Conservation (phyloP, 1,140 invertebrate species). For the Thaumatotibia leucotreta region DNA sequence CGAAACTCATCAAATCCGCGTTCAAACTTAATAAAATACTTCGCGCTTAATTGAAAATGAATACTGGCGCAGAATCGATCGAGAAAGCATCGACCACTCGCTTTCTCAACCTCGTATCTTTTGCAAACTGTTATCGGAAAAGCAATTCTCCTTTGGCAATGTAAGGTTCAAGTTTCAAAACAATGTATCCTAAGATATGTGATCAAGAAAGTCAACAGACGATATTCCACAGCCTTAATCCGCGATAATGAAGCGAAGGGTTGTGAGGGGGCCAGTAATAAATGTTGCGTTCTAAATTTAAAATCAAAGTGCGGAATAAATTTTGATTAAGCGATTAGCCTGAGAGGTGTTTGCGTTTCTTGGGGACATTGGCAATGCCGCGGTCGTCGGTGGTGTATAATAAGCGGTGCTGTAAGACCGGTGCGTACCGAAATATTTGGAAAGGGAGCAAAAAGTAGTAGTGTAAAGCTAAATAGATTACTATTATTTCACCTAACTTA, state of each 20-base stretch:
- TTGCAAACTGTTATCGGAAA: conserved; percentile 24
- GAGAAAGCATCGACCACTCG: conserved; percentile 22
- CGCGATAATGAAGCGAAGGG: conserved; percentile 74
- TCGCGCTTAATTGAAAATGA: conserved; percentile 76
- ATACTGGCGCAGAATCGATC: conserved; percentile 69
- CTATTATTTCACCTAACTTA: not conserved
- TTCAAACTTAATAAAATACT: conserved; percentile 76
- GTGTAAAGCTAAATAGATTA: not conserved
- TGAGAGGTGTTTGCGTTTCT: conserved; percentile 64
- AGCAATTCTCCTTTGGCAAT: not conserved
- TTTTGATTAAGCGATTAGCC: conserved; percentile 76
- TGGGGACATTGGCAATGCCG: conserved; percentile 38
- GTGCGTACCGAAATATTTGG: not conserved
- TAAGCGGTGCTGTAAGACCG: not conserved
- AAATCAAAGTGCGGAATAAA: conserved; percentile 76
- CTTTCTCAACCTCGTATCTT: not conserved
- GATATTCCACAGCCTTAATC: conserved; percentile 74
- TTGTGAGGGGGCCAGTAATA: conserved; percentile 68
- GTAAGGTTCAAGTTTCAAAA: not conserved
- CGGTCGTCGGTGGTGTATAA: not conserved
- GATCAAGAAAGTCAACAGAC: not conserved
- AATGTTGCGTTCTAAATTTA: conserved; percentile 75
- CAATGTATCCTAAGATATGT: not conserved
- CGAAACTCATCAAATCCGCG: conserved; percentile 74
- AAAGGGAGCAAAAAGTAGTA: not conserved